Base-by-base conservation (phyloP, 2,113 vertebrate species). In the Salvelinus namaycush region DNA sequence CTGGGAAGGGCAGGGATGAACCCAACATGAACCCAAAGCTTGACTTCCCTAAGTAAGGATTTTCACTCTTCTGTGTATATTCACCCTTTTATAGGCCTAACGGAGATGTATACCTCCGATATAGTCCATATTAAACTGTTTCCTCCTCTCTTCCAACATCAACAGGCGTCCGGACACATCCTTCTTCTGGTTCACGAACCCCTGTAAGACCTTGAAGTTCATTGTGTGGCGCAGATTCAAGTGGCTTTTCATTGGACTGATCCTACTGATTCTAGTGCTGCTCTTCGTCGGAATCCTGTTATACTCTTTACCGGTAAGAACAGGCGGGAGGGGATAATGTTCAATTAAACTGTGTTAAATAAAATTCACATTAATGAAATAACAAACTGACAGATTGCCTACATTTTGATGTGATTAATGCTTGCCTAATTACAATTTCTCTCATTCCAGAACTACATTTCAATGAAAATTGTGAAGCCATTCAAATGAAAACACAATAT, bases 181-280 rank as follows among this genome's bases (percentile, higher is more conserved):
- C 27, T 99, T 99, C 95, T 97, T 99, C 68, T 99, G 98, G 98
- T 99, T 99, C 89, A 97, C 95, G 83, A 99, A 97, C 92, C 98
- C 98, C 0, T 99, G 97, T 87, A 99, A 99, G 91, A 98, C 98
- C 80, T 95, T 97, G 95, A 98, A 92, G 85, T 99, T 98, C 80
- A 98, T 99, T 1, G 94, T 99, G 84, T 99, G 98, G 98, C 94
- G 95, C 76, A 93, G 95, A 72, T 99, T 96, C 84, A 96, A 96
- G 83, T 99, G 98, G 94, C 71, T 97, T 83, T 97, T 99, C 88
- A 89, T 99, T 12, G 94, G 92, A 34, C 82, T 97, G n/a, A 76
- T 97, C 80, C 4, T 97, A 77, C 85, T 99, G 84, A 69, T 92
- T 75, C 81, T 99, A n/a, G 77, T 99, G 22, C 13, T 97, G 24